Base-by-base conservation (phyloP, 1,140 invertebrate species). In the Listronotus oregonensis region DNA sequence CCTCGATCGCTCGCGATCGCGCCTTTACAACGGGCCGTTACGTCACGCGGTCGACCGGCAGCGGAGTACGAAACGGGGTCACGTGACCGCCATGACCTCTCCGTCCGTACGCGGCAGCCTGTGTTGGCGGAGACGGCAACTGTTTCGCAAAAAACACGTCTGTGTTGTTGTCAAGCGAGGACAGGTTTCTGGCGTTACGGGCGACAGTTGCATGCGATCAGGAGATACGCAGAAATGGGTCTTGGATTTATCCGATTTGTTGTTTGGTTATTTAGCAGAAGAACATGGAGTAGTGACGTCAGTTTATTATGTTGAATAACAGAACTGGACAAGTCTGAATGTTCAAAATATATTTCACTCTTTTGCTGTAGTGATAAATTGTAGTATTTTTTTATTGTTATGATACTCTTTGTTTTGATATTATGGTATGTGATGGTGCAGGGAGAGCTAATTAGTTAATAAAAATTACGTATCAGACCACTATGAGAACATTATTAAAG, bases 81-180 rank as follows among this genome's bases (percentile, higher is more conserved):
- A 73, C 73, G 73, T 75, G 73, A 75, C 67, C 57, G 57, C 57
- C 61, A 71, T 64, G 61, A 64, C 61, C 61, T 64, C 62, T 64
- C 54, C 54, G 49, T n/a, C 54, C 11, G 32, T 49, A 27, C 43
- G 17, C 40, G 44, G 50, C 61, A 34, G 62, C 62, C 62, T n/a
- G 57, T 64, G 44, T 64, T 64, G 61, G 59, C 31, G 47, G 49
- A 39, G 17, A 39, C 31, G 57, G 57, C 46, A 60, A 50, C 18
- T 54, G 63, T 65, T 65, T 65, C 40, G 31, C 39, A 66, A 66
- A 66, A n/a, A 52, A 52, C 11, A n/a, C 39, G 34, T 40, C 39
- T 39, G 17, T 49, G 57, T 15, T 17, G 55, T 34, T 34, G 40
- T 15, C 55, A 37, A 21, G 55, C 9, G 43, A 8, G 52, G 52